Evolutionary conservation across 2,888 invertebrate genomes (phyloP).

Genomic region (Yponomeuta sedellus): DNA sequence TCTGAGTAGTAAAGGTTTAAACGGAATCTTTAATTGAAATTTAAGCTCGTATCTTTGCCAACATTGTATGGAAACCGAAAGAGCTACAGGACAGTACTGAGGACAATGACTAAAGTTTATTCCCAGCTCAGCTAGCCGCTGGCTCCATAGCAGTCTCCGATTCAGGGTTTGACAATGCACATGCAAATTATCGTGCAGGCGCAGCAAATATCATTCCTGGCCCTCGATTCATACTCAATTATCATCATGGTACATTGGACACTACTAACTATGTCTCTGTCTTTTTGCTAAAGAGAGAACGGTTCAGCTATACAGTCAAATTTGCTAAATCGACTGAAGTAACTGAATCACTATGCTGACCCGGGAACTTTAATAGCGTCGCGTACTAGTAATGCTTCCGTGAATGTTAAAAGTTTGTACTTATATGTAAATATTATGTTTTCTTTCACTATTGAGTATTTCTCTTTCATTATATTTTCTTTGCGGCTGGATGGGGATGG

Average conservation of each 20-base stretch:
- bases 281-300: background rate
- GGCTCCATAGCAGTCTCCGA: slow-evolving; percentile 56
- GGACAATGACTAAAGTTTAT: slow-evolving; percentile 56
- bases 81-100: slow-evolving; percentile 23
- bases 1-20: too few relatives aligned
- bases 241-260: background rate
- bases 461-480: too few relatives aligned
- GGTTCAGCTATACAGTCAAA: background rate
- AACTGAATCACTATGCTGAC: slow-evolving; percentile 30
- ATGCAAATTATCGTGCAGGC: slow-evolving; percentile 63
- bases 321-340: background rate
- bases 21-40: background rate
- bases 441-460: too few relatives aligned
- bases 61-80: slow-evolving; percentile 34
- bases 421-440: too few relatives aligned
- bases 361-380: slow-evolving; percentile 65
- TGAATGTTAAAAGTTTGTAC: background rate
- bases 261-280: background rate
- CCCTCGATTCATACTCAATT: background rate
- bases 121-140: slow-evolving; percentile 43
- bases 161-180: slow-evolving; percentile 68
- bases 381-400: slow-evolving; percentile 23
- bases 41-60: background rate
- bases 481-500: too few relatives aligned
- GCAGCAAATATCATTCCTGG: slow-evolving; percentile 38